Base-by-base conservation (phyloP, 1,140 invertebrate genomes). In the Hylaeus volcanicus region DNA sequence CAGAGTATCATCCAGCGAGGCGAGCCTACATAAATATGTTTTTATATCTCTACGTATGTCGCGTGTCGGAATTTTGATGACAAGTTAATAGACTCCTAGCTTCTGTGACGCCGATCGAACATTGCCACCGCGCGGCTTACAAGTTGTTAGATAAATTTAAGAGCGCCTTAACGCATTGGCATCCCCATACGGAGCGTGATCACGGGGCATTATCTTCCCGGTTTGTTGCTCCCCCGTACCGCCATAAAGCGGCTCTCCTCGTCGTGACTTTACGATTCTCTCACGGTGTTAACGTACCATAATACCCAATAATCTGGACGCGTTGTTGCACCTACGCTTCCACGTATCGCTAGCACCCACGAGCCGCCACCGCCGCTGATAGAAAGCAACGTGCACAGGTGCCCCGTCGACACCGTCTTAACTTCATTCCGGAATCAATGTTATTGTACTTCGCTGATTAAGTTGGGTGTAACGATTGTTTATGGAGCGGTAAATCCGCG, bases 11-110 rank as follows among this genome's bases (percentile, higher is more conserved):
- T 26, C 26, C 26, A 26, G 26, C 26, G 26, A 26, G 56, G 26
- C 53, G 41, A 61, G 65, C 58, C 71, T 65, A 85, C 26, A 26
- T 82, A 85, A 82, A 82, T 85, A 60, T 76, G 63, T 58, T 58
- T n/a, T 26, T 45, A 66, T 77, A 84, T 70, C 74, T 66, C 43
- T 64, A 66, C 43, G 70, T 66, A 26, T 71, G 71, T 45, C 76
- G 11, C 53, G 63, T 9, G 6, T 41, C 48, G 15, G 14, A n/a
- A 76, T 63, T 65, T 85, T 86, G 84, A 85, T 78, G 82, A 82
- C 79, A 72, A 84, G 85, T 82, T 86, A 85, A 85, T 85, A 82
- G 75, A 85, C 79, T 82, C 56, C 64, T 51, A 55, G 64, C 51
- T 11, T 45, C 15, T 26, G 55, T 26, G 26, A 26, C 26, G 26